These are phyloP conservation scores for Periplaneta americana DNA, from an alignment of 1,140 invertebrate genomes.

Conservation along the genomic window DNA sequence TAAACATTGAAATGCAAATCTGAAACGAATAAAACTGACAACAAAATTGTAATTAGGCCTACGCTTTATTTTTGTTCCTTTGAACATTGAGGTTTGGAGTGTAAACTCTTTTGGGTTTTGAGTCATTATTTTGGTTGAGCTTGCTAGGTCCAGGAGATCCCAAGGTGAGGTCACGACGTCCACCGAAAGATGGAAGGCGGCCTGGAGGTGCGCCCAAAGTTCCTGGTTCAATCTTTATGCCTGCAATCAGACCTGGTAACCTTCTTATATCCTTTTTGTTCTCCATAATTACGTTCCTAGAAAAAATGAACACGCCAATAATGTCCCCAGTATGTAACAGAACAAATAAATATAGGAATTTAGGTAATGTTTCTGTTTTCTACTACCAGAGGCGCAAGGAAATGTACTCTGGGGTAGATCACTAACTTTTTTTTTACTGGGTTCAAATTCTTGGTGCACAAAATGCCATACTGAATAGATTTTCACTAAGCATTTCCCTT, in stretches of 20 bases:
- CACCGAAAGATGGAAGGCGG: constrained; percentile 2
- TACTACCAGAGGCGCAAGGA: no score
- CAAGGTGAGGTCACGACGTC: not conserved
- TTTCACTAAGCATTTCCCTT: no score
- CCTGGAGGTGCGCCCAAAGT: not conserved
- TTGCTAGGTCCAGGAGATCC: not conserved
- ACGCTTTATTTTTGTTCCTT: constrained; percentile 42
- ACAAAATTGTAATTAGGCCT: no score
- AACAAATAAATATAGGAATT: no score
- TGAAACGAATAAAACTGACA: no score
- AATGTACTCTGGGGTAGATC: no score
- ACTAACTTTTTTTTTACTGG: no score
- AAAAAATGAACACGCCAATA: not conserved
- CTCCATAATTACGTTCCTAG: not conserved
- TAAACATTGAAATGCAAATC: no score
- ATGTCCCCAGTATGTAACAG: no score
- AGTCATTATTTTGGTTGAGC: constrained; percentile 18
- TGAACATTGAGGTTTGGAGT: constrained; percentile 40
- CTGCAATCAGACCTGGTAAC: not conserved
- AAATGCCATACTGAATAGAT: no score
- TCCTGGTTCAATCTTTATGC: constrained; percentile 6
- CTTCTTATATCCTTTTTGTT: not conserved
- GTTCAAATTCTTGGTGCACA: no score
- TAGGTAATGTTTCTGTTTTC: no score
- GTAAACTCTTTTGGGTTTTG: constrained; percentile 32